phyloP scores from a whole-genome alignment of 2,888 invertebrate genomes.

The Apodemia mormo region DNA sequence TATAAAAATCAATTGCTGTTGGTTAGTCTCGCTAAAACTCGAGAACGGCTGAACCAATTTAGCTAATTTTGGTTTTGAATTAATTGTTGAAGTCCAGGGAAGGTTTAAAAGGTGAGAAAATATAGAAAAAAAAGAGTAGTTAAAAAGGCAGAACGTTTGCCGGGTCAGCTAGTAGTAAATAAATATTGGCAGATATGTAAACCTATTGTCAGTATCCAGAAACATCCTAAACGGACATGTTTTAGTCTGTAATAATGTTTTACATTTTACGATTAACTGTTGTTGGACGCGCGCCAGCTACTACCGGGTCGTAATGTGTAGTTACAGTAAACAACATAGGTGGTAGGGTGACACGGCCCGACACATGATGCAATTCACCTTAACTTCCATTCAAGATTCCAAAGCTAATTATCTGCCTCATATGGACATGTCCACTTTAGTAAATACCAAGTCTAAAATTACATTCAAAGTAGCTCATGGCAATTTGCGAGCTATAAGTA shows the following conservation, averaged over 20 bases:
- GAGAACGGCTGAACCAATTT: too few species aligned
- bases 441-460: constrained; percentile 13
- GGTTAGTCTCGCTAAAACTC: too few species aligned
- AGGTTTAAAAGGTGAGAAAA: too few species aligned
- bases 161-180: too few species aligned
- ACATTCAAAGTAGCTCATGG: constrained; percentile 22
- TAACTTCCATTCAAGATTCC: constrained; percentile 17
- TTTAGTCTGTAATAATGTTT: constrained; percentile 7
- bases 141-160: too few species aligned
- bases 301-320: constrained; percentile 2
- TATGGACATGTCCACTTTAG: constrained; percentile 17
- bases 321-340: constrained; percentile 9
- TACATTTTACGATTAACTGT: constrained; percentile 3
- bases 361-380: constrained; percentile 13
- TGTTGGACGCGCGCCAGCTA: constrained; percentile 1
- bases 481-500: background rate
- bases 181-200: background rate
- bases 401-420: constrained; percentile 19
- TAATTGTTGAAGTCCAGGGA: too few species aligned
- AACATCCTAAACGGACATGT: constrained; percentile 1
- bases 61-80: too few species aligned
- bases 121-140: too few species aligned
- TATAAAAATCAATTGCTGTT: too few species aligned
- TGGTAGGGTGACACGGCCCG: constrained; percentile 10
- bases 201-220: background rate